phyloP scores from a whole-genome alignment of 2,797 vertebrate genomes.

The Mus spretus region DNA sequence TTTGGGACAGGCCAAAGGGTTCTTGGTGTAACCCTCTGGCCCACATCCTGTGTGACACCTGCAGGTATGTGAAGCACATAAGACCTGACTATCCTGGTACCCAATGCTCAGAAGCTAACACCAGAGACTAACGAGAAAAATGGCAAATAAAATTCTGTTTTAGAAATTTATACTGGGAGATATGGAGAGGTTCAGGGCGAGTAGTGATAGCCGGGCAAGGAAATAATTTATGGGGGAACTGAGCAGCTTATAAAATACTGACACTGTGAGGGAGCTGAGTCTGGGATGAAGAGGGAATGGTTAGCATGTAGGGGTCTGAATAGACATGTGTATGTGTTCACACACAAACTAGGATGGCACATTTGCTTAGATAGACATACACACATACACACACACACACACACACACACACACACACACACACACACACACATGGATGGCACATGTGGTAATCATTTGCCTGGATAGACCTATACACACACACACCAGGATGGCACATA shows the following conservation, averaged over 20 bases:
- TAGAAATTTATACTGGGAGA: constrained; percentile 5
- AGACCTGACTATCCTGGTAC: not conserved
- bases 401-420: too few species aligned
- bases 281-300: not conserved
- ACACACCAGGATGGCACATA: too few species aligned
- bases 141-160: constrained; percentile 1
- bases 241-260: not conserved
- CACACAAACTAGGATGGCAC: not conserved
- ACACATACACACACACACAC: too few species aligned
- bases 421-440: too few species aligned
- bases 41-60: not conserved
- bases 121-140: not conserved
- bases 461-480: not conserved
- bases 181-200: not conserved
- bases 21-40: not conserved
- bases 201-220: not conserved
- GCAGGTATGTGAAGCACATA: not conserved
- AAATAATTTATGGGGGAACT: not conserved
- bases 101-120: not conserved
- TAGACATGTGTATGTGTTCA: not conserved
- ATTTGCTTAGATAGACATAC: too few species aligned
- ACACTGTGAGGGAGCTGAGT: not conserved
- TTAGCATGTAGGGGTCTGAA: not conserved
- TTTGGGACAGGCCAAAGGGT: not conserved
- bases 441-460: too few species aligned